Conservation (phyloP, 2,113 vertebrate species). For the Cariama cristata region DNA sequence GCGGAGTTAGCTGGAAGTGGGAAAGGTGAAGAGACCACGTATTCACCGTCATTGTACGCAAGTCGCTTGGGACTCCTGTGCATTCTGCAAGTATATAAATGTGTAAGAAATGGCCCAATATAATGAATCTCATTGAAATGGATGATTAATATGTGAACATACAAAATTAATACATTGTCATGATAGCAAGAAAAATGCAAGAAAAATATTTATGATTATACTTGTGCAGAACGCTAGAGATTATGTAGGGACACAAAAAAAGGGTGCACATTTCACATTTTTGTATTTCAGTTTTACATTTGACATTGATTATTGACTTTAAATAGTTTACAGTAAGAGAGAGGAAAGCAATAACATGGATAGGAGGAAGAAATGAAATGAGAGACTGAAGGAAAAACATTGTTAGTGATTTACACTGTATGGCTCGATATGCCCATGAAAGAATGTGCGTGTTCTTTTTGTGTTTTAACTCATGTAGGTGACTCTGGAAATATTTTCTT, state of each 20-base stretch:
- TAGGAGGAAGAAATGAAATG: not conserved
- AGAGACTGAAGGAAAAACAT: not conserved
- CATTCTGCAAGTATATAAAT: not conserved
- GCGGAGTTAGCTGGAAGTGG: not conserved
- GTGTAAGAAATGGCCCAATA: not conserved
- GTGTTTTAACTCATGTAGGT: not conserved
- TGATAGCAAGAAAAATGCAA: not conserved
- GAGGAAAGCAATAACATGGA: not conserved
- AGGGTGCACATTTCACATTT: not conserved
- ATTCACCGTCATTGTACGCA: not conserved
- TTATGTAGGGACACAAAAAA: not conserved
- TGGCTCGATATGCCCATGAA: not conserved
- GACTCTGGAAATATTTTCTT: not conserved
- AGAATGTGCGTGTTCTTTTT: not conserved
- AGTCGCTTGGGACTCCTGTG: not conserved
- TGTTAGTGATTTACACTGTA: not conserved
- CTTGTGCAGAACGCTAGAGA: not conserved
- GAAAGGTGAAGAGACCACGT: not conserved
- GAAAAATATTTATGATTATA: not conserved
- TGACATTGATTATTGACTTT: not conserved
- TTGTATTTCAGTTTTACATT: not conserved
- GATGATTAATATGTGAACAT: not conserved
- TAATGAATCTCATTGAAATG: not conserved
- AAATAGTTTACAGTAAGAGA: not conserved
- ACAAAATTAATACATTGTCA: not conserved